A percentile compares a stretch with the other conserved stretches of the same genome.
Evolutionary conservation across 2,797 vertebrate genomes (phyloP).

Genomic region (Cuculus canorus): DNA sequence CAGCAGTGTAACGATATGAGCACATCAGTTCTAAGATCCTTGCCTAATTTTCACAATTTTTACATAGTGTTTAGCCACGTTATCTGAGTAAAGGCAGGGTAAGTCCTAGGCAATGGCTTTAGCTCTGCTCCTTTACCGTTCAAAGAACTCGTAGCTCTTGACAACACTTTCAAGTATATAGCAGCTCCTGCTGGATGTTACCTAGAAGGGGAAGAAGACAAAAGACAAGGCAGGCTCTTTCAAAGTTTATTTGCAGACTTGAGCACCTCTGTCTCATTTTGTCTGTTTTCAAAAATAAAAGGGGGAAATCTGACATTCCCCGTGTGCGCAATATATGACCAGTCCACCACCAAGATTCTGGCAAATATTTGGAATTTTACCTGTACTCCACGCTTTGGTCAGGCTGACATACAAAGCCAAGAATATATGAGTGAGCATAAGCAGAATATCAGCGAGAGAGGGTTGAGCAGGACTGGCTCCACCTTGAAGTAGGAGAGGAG

Average conservation of each 20-base stretch:
- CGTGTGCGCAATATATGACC: neutral
- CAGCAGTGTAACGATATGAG: neutral
- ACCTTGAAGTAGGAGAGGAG: neutral
- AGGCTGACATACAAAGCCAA: neutral
- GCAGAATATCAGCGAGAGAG: neutral
- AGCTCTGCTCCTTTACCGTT: neutral
- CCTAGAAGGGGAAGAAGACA: neutral
- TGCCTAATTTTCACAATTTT: neutral
- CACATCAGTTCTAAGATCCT: neutral
- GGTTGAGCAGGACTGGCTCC: fast-evolving
- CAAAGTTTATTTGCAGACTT: neutral
- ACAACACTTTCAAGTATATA: neutral
- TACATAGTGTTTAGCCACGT: neutral
- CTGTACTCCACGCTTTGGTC: neutral
- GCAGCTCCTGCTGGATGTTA: neutral
- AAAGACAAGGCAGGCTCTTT: neutral
- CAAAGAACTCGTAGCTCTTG: neutral
- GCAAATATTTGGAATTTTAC: neutral
- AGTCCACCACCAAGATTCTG: neutral
- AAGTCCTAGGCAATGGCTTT: neutral
- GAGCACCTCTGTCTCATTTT: neutral
- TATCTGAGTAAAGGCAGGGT: neutral
- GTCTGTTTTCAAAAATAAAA: neutral
- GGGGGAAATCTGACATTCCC: neutral
- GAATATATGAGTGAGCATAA: neutral